Evolutionary conservation across 2,888 invertebrate genomes (phyloP), one percentile per base, ranked within the genome.

Genomic region (Plebejus argus): DNA sequence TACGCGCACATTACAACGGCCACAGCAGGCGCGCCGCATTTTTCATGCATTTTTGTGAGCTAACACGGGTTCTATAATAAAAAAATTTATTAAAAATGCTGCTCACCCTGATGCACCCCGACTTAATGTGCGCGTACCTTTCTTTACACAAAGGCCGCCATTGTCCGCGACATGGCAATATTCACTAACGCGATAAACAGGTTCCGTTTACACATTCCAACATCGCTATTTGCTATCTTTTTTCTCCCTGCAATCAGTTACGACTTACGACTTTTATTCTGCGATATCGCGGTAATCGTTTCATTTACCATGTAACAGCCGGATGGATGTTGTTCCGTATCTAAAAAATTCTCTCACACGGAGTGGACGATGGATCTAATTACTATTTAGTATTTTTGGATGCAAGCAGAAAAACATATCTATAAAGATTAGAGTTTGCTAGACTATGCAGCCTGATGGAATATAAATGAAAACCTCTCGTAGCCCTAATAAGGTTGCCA

Each of bases 111-210:
- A 53, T 53, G 53, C 53, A 53, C 53, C 53, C 53, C 53, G 18
- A 18, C 53, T 15, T 18, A 53, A 18, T 53, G 53, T 53, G 1
- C 53, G 53, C 53, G 53, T 53, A 53, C 53, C 18, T 53, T 53
- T 53, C 18, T 53, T 53, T 53, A 81, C 80, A 80, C 76, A 76
- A 79, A 79, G 79, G 79, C 80, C 78, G 80, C 80, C 85, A 85
- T 85, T 85, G 85, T 85, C 84, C 84, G 83, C 61, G 18, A 70
- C n/a, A 33, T n/a, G 76, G 82, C 83, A 80, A 77, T 79, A 79
- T 78, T 77, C 79, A 79, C 78, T 70, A 70, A 79, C 79, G 78
- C 79, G 78, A 80, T 76, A 81, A 82, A 81, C 82, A 77, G 79
- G 81, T 81, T 81, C 79, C 78, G 77, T 80, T 80, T 81, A 81